Percentiles rank a stretch among this genome's conserved stretches.
These are phyloP conservation scores for Campopleginae sp. DNA, from an alignment of 2,888 invertebrate species.

Conservation along the genomic window DNA sequence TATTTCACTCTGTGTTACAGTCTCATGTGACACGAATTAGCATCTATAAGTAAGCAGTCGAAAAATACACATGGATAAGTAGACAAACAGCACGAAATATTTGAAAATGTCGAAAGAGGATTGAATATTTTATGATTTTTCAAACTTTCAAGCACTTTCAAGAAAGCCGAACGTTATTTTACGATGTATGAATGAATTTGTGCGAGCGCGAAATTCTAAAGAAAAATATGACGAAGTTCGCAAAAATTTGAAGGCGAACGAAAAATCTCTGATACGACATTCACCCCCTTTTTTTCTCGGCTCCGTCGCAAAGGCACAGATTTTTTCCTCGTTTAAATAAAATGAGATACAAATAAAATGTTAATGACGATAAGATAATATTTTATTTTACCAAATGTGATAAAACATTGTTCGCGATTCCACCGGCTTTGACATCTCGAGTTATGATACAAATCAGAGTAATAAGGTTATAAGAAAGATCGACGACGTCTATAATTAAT, in stretches of 20 bases:
- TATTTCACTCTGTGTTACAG: slow-evolving; percentile 44
- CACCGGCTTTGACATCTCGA: slow-evolving; percentile 57
- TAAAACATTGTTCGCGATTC: slow-evolving; percentile 46
- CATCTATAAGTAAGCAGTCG: slow-evolving; percentile 61
- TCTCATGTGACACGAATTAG: slow-evolving; percentile 58
- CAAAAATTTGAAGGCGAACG: neutral
- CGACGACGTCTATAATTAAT: slow-evolving; percentile 42
- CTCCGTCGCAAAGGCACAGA: neutral
- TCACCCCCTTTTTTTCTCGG: neutral
- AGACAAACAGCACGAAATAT: neutral
- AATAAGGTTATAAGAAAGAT: slow-evolving; percentile 16
- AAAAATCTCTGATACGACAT: slow-evolving; percentile 7
- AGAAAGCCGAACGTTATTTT: neutral
- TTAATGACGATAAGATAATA: neutral
- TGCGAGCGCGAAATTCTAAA: neutral
- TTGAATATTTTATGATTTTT: neutral
- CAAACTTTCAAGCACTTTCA: neutral
- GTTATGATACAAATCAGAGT: slow-evolving; percentile 40
- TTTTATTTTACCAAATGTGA: slow-evolving; percentile 48
- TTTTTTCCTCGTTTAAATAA: slow-evolving; percentile 1
- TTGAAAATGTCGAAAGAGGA: neutral
- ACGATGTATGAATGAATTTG: neutral
- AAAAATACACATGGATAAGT: slow-evolving; percentile 9
- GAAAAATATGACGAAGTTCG: neutral
- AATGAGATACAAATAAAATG: neutral